These are phyloP conservation scores for Cyanistes caeruleus DNA, from an alignment of 2,113 vertebrate genomes.

Conservation along the genomic window DNA sequence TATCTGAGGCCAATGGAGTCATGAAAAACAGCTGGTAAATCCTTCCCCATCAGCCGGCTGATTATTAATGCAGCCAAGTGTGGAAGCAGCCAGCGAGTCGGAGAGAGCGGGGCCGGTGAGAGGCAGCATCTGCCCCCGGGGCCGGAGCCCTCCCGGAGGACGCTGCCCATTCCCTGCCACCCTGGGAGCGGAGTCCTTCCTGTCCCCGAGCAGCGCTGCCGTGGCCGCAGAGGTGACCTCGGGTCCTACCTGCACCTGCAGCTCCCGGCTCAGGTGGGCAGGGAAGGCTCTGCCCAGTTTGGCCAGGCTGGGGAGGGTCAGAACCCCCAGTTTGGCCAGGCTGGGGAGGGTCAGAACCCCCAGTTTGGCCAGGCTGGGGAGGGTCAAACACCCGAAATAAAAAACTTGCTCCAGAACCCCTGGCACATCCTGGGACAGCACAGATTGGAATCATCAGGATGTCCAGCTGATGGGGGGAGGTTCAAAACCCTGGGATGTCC, in stretches of 20 bases:
- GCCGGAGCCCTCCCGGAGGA: background rate
- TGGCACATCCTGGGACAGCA: background rate
- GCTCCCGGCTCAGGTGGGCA: fast-evolving
- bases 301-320: too few species aligned
- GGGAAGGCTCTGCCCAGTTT: background rate
- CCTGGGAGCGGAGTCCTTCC: too few species aligned
- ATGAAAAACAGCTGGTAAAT: constrained; percentile 72
- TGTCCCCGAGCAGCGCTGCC: fast-evolving
- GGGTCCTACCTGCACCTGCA: background rate
- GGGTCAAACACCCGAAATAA: background rate
- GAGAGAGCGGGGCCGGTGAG: background rate
- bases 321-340: fast-evolving
- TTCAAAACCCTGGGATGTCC: background rate
- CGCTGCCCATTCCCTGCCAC: background rate
- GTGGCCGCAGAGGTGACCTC: fast-evolving
- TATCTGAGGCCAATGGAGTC: constrained; percentile 68
- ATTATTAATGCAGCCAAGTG: constrained; percentile 63
- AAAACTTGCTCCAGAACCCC: background rate
- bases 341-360: background rate
- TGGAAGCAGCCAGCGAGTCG: background rate
- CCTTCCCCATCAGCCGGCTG: constrained; percentile 60
- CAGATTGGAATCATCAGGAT: background rate
- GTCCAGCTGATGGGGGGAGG: background rate
- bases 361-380: fast-evolving
- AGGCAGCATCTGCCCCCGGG: background rate